These are phyloP conservation scores for Leptinotarsa undecemlineata DNA, from an alignment of 1,140 invertebrate species.

Conservation along the genomic window DNA sequence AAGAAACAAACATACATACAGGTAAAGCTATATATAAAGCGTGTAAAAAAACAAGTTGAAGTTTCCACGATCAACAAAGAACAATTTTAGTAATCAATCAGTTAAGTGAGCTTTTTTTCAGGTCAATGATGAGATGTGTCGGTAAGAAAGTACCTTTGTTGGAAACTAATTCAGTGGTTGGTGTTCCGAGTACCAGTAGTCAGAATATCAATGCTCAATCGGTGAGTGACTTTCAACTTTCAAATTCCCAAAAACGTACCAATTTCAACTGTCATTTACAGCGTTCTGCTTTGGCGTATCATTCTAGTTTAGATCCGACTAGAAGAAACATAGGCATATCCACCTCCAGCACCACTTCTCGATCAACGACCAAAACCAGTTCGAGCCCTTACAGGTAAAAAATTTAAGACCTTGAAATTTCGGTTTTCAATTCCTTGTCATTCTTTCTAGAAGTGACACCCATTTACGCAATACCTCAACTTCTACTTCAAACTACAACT, in stretches of 20 bases:
- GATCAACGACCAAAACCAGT: slow-evolving; percentile 92
- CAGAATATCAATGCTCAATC: slow-evolving; percentile 70
- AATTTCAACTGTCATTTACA: slow-evolving; percentile 50
- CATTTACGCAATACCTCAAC: slow-evolving; percentile 80
- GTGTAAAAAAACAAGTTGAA: no score
- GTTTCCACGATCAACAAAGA: no score
- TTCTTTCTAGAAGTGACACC: slow-evolving; percentile 67
- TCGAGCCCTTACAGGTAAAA: slow-evolving; percentile 81
- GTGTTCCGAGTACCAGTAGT: slow-evolving; percentile 67
- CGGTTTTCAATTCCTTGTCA: not conserved
- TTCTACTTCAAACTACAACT: slow-evolving; percentile 82
- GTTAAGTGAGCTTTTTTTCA: slow-evolving; percentile 39
- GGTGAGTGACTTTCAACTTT: slow-evolving; percentile 49
- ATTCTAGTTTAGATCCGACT: slow-evolving; percentile 64
- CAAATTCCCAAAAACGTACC: not conserved
- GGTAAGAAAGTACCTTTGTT: slow-evolving; percentile 83
- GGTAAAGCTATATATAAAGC: no score
- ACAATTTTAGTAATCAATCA: not conserved
- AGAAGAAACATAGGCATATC: slow-evolving; percentile 89
- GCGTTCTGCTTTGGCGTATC: slow-evolving; percentile 83
- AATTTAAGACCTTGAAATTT: not conserved
- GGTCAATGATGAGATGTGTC: slow-evolving; percentile 70
- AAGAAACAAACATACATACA: no score
- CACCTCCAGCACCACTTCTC: slow-evolving; percentile 91
- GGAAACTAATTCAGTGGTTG: slow-evolving; percentile 70